These are phyloP conservation scores for Heliocidaris erythrogramma DNA, from an alignment of 35 echinoderm and acorn worm species.

Conservation along the genomic window DNA sequence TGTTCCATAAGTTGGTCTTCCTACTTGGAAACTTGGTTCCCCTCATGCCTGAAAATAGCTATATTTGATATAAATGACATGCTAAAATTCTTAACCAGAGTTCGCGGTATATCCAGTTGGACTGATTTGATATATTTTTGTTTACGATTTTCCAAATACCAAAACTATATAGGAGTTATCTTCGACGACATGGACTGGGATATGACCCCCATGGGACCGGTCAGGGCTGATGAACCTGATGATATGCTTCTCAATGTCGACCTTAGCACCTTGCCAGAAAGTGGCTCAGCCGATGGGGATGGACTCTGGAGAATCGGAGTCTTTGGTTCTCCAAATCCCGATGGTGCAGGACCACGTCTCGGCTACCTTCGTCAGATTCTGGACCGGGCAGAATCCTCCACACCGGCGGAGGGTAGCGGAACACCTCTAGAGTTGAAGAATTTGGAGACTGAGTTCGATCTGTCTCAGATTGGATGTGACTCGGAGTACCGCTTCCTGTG, in stretches of 20 bases:
- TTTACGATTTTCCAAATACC: neutral
- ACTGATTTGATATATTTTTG: neutral
- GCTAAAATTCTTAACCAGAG: too few relatives aligned
- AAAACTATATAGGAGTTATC: slow-evolving; percentile 60
- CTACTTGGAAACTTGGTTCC: too few relatives aligned
- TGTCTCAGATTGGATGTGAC: slow-evolving; percentile 80
- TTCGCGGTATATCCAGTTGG: neutral
- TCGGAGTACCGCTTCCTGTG: slow-evolving; percentile 78
- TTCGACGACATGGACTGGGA: slow-evolving; percentile 78
- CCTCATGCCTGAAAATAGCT: too few relatives aligned
- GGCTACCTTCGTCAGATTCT: slow-evolving; percentile 70
- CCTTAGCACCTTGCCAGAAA: slow-evolving; percentile 51
- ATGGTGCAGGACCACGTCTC: slow-evolving; percentile 52
- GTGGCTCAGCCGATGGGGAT: slow-evolving; percentile 59
- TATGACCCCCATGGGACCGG: slow-evolving; percentile 62
- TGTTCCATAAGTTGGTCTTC: too few relatives aligned
- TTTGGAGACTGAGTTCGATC: slow-evolving; percentile 73
- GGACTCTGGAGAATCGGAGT: slow-evolving; percentile 73
- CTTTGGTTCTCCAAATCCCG: slow-evolving; percentile 56
- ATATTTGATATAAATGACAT: too few relatives aligned
- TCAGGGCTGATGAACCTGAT: slow-evolving; percentile 53
- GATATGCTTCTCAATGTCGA: slow-evolving; percentile 66
- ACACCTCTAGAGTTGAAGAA: slow-evolving; percentile 21
- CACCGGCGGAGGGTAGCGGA: slow-evolving; percentile 24
- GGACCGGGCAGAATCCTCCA: slow-evolving; percentile 48